phyloP scores from a whole-genome alignment of 64 coral and sea anemone genomes.

The Pocillopora damicornis region DNA sequence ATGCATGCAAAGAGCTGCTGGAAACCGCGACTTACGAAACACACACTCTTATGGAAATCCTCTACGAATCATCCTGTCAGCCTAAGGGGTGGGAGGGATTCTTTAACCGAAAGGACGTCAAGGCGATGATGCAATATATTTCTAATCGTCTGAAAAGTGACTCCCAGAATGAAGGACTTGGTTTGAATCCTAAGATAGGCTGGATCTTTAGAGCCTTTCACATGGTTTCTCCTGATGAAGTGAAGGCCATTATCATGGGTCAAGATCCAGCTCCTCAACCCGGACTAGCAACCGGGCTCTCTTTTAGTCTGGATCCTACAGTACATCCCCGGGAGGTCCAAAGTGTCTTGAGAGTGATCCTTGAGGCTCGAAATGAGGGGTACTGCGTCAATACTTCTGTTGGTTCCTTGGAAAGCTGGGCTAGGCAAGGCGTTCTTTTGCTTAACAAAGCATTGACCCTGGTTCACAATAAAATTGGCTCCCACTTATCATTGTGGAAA shows the following conservation, averaged over 20 bases:
- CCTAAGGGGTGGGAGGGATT: slow-evolving; percentile 30
- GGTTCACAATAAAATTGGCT: slow-evolving; percentile 22
- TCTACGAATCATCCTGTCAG: background rate
- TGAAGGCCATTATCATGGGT: slow-evolving; percentile 32
- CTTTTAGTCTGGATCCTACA: slow-evolving; percentile 26
- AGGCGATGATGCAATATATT: slow-evolving; percentile 3
- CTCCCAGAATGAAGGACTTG: background rate
- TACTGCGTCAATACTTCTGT: slow-evolving; percentile 6
- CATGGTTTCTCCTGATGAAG: slow-evolving; percentile 31
- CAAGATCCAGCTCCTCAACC: slow-evolving; percentile 51
- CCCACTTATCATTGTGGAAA: slow-evolving; percentile 24
- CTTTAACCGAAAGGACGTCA: background rate
- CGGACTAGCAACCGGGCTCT: slow-evolving; percentile 33
- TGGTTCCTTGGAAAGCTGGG: slow-evolving; percentile 12
- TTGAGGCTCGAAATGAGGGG: slow-evolving; percentile 31
- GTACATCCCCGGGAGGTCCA: background rate
- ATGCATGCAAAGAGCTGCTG: background rate
- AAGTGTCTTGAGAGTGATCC: slow-evolving; percentile 31
- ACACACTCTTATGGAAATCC: slow-evolving; percentile 1
- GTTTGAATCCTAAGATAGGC: slow-evolving; percentile 37
- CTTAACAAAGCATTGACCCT: slow-evolving; percentile 28
- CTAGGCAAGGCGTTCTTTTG: slow-evolving; percentile 16
- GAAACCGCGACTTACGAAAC: slow-evolving; percentile 11
- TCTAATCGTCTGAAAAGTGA: slow-evolving; percentile 21
- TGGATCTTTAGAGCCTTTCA: slow-evolving; percentile 31